Base-by-base conservation (phyloP, 2,888 invertebrate genomes). In the Litoditis marina region DNA sequence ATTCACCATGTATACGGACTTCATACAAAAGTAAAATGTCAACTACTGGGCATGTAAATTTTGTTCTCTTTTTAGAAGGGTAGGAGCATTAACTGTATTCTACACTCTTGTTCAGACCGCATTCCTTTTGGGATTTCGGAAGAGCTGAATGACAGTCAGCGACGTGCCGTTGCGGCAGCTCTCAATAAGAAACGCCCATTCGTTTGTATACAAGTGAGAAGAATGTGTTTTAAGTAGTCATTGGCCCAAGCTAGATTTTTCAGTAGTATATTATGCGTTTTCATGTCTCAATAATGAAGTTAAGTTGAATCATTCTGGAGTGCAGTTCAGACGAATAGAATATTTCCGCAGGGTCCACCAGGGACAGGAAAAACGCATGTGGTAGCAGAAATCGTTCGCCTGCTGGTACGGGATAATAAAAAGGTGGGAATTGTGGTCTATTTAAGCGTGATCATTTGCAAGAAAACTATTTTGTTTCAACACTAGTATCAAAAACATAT, bases 311-410 rank as follows among this genome's bases (percentile, higher is more conserved):
- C n/a, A n/a, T n/a, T n/a, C n/a, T n/a, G n/a, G n/a, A n/a, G n/a
- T n/a, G n/a, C n/a, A n/a, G n/a, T n/a, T n/a, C n/a, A n/a, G n/a
- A n/a, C n/a, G n/a, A n/a, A n/a, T n/a, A n/a, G n/a, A n/a, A n/a
- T n/a, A n/a, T n/a, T n/a, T n/a, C n/a, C n/a, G n/a, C 50, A 73
- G 67, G 76, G 76, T 16, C 76, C 76, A 27, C 76, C 76, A 0
- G 76, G 76, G 25, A 76, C 76, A 2, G 76, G 76, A 54, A 76
- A 76, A 60, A 76, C 76, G 0, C 65, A 59, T 22, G 76, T 76
- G 1, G 67, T 73, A 25, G 69, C 69, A 11, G 74, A 76, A 63
- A 65, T 72, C 6, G 65, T 73, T 25, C 42, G 57, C 7, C 63
- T 65, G 16, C 46, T 67, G 47, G 32, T 51, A 0, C 36, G 59